Base-by-base conservation (phyloP, 2,888 invertebrate genomes). In the Papilio elwesi region DNA sequence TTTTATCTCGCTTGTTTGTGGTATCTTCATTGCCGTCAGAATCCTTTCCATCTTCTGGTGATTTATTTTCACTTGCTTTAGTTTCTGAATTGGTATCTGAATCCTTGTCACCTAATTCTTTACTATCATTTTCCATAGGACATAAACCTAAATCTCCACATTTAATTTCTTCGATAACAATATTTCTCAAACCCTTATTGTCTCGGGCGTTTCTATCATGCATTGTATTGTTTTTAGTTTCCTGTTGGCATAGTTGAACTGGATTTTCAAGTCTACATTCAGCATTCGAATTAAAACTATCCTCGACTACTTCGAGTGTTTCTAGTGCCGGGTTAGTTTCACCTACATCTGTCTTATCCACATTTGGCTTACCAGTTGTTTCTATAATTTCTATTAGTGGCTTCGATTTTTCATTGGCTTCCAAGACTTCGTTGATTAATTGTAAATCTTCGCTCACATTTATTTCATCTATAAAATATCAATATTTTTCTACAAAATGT, bases 361-460 rank as follows among this genome's bases (percentile, higher is more conserved):
- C 10, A 43, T 9, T 9, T 9, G 43, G 43, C 6, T 43, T 43
- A 6, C 82, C 81, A 49, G 75, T 69, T 38, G 80, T 76, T 53
- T 89, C 88, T 55, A 91, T 84, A 5, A 92, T 84, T 84, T 93
- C 87, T 76, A 90, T 84, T 2, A 91, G 75, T 0, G 89, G 83
- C 79, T 90, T 92, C 68, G 79, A 85, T 78, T 85, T 84, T 16
- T 80, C 88, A 36, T 77, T 76, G n/a, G 72, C 51, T 1, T 49
- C 16, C 7, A 68, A 47, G 16, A 77, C 79, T 68, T 81, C 80
- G 8, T 79, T 51, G 12, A 7, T 47, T 26, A 69, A 65, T 47
- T 68, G 49, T 11, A 59, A 26, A 51, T 69, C 63, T 55, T 49
- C 38, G 11, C 38, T 64, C 36, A 16, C 53, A 0, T 55, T 51